A percentile compares a stretch with the other conserved stretches of the same genome.
phyloP scores from a whole-genome alignment of 2,113 vertebrate genomes.

The Eupsittula cactorum region DNA sequence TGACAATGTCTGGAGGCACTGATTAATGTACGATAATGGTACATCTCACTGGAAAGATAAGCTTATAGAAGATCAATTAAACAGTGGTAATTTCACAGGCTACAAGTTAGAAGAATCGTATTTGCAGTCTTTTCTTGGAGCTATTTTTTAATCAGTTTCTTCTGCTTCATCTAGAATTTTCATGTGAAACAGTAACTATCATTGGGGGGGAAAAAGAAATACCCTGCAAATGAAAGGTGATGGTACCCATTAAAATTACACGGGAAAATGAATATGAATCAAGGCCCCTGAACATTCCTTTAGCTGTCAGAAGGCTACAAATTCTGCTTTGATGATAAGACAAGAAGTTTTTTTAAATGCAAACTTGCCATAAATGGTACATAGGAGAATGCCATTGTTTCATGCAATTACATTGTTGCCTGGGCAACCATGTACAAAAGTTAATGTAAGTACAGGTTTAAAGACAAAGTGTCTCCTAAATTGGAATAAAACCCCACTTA shows the following conservation, averaged over 20 bases:
- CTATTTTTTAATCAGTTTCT: slow-evolving; percentile 52
- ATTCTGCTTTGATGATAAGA: slow-evolving; percentile 69
- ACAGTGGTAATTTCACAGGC: slow-evolving; percentile 70
- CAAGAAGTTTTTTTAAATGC: slow-evolving; percentile 68
- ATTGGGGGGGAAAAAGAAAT: neutral
- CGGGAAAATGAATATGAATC: slow-evolving; percentile 62
- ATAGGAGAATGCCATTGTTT: slow-evolving; percentile 76
- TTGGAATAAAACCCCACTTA: slow-evolving; percentile 56
- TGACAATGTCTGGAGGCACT: slow-evolving; percentile 77
- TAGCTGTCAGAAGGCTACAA: slow-evolving; percentile 69
- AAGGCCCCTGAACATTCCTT: slow-evolving; percentile 59
- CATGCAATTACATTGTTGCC: slow-evolving; percentile 77
- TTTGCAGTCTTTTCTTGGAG: slow-evolving; percentile 58
- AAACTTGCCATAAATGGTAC: slow-evolving; percentile 64
- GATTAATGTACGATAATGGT: slow-evolving; percentile 78
- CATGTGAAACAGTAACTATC: slow-evolving; percentile 41
- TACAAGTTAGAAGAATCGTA: slow-evolving; percentile 56
- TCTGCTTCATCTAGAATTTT: slow-evolving; percentile 45
- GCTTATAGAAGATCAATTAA: slow-evolving; percentile 75
- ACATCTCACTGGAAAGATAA: slow-evolving; percentile 77
- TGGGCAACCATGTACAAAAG: slow-evolving; percentile 75
- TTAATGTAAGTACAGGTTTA: slow-evolving; percentile 76
- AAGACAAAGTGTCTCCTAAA: slow-evolving; percentile 70
- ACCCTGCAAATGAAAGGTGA: slow-evolving; percentile 61
- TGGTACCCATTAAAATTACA: slow-evolving; percentile 67